phyloP scores from a whole-genome alignment of 2,113 vertebrate genomes.

The Carassius carassius region DNA sequence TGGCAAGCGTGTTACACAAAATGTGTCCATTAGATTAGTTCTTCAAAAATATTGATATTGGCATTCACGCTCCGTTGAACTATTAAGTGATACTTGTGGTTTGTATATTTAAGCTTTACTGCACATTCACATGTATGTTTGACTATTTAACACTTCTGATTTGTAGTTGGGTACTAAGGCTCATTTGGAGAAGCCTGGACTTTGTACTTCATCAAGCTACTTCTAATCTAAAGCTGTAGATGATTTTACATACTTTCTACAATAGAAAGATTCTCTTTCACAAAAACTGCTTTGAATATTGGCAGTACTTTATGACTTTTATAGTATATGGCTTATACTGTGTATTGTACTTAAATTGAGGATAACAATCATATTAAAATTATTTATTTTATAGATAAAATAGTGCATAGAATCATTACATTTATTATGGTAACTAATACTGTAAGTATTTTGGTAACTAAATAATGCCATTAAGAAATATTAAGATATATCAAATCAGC shows the following conservation, averaged over 20 bases:
- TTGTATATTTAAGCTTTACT: neutral
- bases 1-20: neutral
- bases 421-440: neutral
- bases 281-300: too few species aligned
- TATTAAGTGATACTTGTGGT: conserved; percentile 20
- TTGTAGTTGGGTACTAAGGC: neutral
- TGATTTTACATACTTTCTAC: neutral
- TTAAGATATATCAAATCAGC: conserved; percentile 58
- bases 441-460: neutral
- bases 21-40: conserved; percentile 2
- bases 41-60: conserved; percentile 1
- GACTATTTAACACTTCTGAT: neutral
- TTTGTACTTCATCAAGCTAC: neutral
- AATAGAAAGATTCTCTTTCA: neutral
- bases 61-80: conserved; percentile 4
- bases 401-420: too few species aligned
- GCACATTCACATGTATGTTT: neutral
- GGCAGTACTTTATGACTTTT: too few species aligned
- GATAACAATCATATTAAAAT: too few species aligned
- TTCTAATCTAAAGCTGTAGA: neutral
- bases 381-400: too few species aligned
- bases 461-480: conserved; percentile 23
- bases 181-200: conserved; percentile 10
- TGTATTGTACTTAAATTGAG: too few species aligned
- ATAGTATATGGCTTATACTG: too few species aligned